phyloP scores from a whole-genome alignment of 2,113 vertebrate genomes.

The Sylvietta virens region DNA sequence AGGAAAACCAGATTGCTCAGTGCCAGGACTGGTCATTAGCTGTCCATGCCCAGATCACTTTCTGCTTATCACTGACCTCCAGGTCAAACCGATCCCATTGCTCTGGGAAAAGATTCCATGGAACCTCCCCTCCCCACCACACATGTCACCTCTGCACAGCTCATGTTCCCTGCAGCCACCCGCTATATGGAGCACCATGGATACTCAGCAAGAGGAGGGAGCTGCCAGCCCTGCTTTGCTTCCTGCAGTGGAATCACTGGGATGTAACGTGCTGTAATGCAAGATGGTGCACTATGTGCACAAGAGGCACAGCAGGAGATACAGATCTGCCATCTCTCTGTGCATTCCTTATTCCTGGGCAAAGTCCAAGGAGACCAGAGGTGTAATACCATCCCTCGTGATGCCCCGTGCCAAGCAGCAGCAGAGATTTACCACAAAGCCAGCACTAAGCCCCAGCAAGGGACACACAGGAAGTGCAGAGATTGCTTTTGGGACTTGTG shows the following conservation, averaged over 20 bases:
- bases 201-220: not conserved
- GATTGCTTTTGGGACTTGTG: not conserved
- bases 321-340: not conserved
- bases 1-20: not conserved
- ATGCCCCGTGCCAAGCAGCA: not conserved
- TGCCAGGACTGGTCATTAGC: not conserved
- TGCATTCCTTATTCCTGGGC: not conserved
- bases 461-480: not conserved
- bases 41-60: not conserved
- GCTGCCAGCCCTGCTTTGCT: not conserved
- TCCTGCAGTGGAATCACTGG: not conserved
- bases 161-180: not conserved
- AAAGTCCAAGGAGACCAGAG: not conserved
- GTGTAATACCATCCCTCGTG: not conserved
- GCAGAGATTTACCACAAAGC: not conserved
- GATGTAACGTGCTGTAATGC: fast-evolving
- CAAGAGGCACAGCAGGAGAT: not conserved
- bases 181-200: fast-evolving
- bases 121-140: not conserved
- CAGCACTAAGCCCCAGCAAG: not conserved
- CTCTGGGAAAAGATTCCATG: not conserved
- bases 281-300: not conserved
- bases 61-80: not conserved
- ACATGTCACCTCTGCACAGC: not conserved
- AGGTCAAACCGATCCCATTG: not conserved